Evolutionary conservation across 2,888 invertebrate species (phyloP), one percentile per base, ranked within the genome.

Genomic region (Cerastis leucographa): DNA sequence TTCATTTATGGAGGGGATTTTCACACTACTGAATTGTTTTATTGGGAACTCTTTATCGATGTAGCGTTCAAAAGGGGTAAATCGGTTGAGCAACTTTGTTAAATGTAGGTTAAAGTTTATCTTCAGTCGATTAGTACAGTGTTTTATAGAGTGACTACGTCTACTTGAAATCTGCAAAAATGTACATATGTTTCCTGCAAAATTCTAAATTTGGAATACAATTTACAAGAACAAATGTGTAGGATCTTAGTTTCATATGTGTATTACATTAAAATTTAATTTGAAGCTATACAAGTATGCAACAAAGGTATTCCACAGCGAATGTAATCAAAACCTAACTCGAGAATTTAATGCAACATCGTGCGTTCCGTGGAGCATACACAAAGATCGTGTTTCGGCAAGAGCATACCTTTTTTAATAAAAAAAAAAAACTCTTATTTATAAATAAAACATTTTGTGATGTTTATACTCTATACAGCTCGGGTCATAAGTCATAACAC

Each of bases 1-100:
- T 87, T 83, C 78, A 85, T 89, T 83, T 88, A 85, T 72, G 64
- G 79, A 81, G 75, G 81, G 78, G 71, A 82, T 85, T 85, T 87
- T 86, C 78, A 81, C 83, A 79, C 80, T 67, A 71, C 75, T 65
- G 80, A 76, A 85, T 80, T 84, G 84, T 85, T 86, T 87, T 78
- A 84, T 86, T 79, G 68, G 65, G 62, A 83, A 56, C 79, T 83
- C 79, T 85, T 73, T 79, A 76, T 78, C 73, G 69, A 74, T 75
- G 71, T 84, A 70, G 70, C 82, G 69, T 67, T 78, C n/a, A 46
- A 85, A 85, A 68, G 64, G 74, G 74, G 78, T 85, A 70, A 74
- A 74, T 74, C 78, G 78, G 78, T 72, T 72, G 17, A 65, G 61
- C 65, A 71, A 76, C 61, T 59, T 54, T 79, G 67, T 64, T 46